phyloP scores from a whole-genome alignment of 2,888 invertebrate genomes.

The Pycnomerus fuliginosus region DNA sequence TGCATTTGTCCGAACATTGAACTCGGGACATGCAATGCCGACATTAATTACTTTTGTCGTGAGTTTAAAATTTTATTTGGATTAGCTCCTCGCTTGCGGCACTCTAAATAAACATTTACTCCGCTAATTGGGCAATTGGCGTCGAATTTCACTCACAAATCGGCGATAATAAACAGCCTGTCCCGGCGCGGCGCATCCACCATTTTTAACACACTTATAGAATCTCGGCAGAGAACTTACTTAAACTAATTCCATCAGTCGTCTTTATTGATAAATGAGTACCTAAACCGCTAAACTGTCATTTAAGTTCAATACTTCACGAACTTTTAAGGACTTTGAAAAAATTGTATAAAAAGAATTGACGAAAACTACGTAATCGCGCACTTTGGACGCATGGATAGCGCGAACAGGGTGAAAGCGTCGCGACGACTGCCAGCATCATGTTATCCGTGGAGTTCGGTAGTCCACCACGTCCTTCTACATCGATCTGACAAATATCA shows the following conservation, averaged over 20 bases:
- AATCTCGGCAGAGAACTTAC: background rate
- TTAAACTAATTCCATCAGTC: background rate
- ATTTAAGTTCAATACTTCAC: background rate
- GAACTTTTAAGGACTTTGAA: background rate
- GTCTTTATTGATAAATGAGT: background rate
- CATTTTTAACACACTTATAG: constrained; percentile 9
- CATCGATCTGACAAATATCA: constrained; percentile 34
- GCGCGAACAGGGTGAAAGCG: constrained; percentile 21
- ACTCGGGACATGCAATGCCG: no score
- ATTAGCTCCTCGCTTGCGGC: no score
- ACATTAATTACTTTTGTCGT: no score
- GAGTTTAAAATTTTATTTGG: no score
- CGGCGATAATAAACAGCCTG: no score
- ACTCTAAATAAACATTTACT: no score
- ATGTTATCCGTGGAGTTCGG: constrained; percentile 27
- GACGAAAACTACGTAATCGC: constrained; percentile 9
- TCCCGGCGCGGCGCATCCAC: constrained; percentile 17
- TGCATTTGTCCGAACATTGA: no score
- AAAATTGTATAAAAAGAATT: background rate
- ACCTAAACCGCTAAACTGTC: background rate
- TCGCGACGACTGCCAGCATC: constrained; percentile 32
- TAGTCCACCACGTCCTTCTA: constrained; percentile 27
- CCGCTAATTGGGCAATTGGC: no score
- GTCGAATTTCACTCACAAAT: no score
- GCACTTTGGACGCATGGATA: constrained; percentile 9